Evolutionary conservation across 2,113 vertebrate species (phyloP).

Genomic region (Macrotus californicus): DNA sequence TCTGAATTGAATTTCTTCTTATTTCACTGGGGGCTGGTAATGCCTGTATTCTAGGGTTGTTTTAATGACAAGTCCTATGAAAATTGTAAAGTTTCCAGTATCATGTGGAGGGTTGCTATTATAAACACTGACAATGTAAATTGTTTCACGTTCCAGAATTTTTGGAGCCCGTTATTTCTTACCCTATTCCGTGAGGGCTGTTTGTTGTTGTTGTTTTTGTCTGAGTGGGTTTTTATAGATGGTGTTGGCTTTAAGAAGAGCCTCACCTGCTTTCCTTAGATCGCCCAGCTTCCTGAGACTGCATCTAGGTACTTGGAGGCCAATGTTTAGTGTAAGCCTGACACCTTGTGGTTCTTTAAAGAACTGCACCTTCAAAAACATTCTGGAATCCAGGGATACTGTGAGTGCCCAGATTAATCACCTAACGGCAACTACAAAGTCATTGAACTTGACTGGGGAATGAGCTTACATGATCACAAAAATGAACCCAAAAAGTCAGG

Average conservation of each 20-base stretch:
- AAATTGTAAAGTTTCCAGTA: not conserved
- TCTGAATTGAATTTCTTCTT: not conserved
- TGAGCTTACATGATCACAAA: not conserved
- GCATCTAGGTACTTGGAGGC: accelerated
- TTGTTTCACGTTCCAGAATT: not conserved
- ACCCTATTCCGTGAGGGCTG: not conserved
- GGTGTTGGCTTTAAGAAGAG: not conserved
- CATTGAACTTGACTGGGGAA: not conserved
- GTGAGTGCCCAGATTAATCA: not conserved
- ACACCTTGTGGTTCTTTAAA: constrained; percentile 7
- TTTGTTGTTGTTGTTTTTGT: not conserved
- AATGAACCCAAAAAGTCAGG: not conserved
- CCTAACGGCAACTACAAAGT: not conserved
- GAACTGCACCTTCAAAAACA: not conserved
- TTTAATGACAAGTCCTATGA: not conserved
- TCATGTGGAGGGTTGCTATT: not conserved
- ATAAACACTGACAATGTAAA: not conserved
- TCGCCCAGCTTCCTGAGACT: not conserved
- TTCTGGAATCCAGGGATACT: not conserved
- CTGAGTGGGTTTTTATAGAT: not conserved
- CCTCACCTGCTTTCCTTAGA: not conserved
- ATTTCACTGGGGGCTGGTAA: not conserved
- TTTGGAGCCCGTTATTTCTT: not conserved
- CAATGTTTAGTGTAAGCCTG: not conserved
- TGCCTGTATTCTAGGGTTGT: not conserved